Conservation (phyloP, 2,888 invertebrate species). For the Athalia circularis region DNA sequence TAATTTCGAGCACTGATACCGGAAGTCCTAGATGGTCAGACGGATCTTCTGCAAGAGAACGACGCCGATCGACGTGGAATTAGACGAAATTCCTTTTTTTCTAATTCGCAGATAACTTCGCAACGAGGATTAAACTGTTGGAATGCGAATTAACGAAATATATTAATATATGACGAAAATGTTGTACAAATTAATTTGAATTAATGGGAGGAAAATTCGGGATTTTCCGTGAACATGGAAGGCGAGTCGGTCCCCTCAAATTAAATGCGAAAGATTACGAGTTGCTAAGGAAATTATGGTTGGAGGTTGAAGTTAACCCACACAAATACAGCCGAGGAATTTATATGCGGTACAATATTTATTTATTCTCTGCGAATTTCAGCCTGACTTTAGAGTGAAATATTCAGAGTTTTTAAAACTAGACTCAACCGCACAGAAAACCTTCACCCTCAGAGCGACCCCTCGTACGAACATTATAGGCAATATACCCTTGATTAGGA, state of each 20-base stretch:
- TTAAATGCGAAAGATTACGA: slow-evolving; percentile 6
- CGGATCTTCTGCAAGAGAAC: slow-evolving; percentile 22
- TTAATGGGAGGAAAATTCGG: slow-evolving; percentile 34
- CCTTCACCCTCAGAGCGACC: neutral
- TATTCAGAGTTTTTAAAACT: neutral
- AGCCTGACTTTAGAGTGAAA: neutral
- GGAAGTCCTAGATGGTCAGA: slow-evolving; percentile 14
- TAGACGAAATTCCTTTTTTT: neutral
- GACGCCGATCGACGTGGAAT: slow-evolving; percentile 37
- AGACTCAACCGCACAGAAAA: neutral
- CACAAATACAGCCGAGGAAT: slow-evolving; percentile 21
- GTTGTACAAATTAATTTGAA: neutral
- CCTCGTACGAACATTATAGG: slow-evolving; percentile 1
- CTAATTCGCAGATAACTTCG: neutral
- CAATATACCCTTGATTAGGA: slow-evolving; percentile 9
- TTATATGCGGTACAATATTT: slow-evolving; percentile 8
- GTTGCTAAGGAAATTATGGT: slow-evolving; percentile 28
- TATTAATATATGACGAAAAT: neutral
- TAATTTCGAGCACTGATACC: slow-evolving; percentile 29
- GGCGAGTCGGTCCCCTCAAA: neutral
- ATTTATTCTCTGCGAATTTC: too few species aligned
- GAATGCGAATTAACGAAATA: too few species aligned
- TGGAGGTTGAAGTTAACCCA: slow-evolving; percentile 6
- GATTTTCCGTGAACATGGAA: neutral
- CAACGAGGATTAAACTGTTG: neutral